These are phyloP conservation scores for Cnemophilus loriae DNA, from an alignment of 2,113 vertebrate species.

Conservation along the genomic window DNA sequence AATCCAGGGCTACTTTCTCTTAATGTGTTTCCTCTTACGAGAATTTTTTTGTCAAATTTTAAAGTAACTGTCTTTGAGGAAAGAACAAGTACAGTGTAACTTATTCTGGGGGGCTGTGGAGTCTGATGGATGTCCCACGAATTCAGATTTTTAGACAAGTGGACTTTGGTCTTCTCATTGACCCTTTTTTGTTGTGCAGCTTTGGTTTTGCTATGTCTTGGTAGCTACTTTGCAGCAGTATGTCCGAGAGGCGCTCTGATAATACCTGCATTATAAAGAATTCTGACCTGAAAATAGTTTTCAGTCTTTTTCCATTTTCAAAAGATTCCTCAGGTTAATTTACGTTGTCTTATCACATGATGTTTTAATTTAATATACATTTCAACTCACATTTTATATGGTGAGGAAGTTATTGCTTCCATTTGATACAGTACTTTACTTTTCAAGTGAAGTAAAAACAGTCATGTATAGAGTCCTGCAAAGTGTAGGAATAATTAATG, in stretches of 20 bases:
- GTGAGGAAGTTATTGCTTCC: background rate
- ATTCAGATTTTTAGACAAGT: background rate
- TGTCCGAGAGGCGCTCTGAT: background rate
- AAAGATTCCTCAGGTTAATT: background rate
- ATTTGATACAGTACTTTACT: background rate
- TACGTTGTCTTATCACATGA: background rate
- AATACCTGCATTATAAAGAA: background rate
- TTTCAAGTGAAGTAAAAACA: background rate
- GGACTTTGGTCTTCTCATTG: background rate
- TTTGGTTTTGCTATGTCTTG: background rate
- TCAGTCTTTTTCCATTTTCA: background rate
- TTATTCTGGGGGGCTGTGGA: background rate
- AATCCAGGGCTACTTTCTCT: background rate
- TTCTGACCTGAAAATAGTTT: background rate
- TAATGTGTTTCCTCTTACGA: background rate
- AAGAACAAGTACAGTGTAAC: accelerated
- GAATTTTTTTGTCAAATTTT: background rate
- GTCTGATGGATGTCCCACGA: background rate
- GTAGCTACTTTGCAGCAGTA: background rate
- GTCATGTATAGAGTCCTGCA: background rate
- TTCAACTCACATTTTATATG: background rate
- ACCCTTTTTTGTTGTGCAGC: background rate
- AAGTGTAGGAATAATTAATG: background rate
- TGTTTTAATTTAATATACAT: background rate
- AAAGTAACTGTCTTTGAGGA: background rate